Conservation (phyloP, 2,888 invertebrate species). For the Cephus sareptanus region DNA sequence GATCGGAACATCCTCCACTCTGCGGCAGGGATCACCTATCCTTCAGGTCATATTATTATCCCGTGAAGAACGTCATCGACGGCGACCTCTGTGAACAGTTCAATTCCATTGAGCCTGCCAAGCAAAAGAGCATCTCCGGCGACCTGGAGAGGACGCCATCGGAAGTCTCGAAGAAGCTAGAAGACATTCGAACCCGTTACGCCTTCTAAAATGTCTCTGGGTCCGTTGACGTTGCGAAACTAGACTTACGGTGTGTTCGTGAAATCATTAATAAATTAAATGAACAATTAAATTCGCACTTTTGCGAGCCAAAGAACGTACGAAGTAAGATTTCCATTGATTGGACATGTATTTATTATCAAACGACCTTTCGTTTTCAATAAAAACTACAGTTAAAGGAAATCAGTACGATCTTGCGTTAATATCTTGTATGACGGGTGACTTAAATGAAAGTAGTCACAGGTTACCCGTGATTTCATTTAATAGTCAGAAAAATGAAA, state of each 20-base stretch:
- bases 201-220: conserved; percentile 82
- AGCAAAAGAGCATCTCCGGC: conserved; percentile 94
- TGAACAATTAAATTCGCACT: not conserved
- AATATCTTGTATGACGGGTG: not conserved
- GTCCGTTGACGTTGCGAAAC: not conserved
- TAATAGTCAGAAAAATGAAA: no score
- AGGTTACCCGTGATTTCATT: no score
- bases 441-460: not conserved
- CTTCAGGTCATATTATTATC: conserved; percentile 96
- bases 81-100: conserved; percentile 99
- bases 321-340: not conserved
- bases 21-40: conserved; percentile 98
- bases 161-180: conserved; percentile 98
- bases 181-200: conserved; percentile 98
- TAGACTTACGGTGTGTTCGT: not conserved
- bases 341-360: not conserved
- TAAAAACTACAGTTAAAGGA: not conserved
- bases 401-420: not conserved
- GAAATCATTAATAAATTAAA: not conserved
- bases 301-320: not conserved
- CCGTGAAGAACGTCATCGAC: conserved; percentile 98
- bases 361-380: not conserved
- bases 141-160: conserved; percentile 96
- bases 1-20: conserved; percentile 94
- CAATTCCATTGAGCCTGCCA: conserved; percentile 91